A percentile compares a stretch with the other conserved stretches of the same genome.
phyloP scores from a whole-genome alignment of 2,113 vertebrate genomes.

The Phyllostomus discolor region DNA sequence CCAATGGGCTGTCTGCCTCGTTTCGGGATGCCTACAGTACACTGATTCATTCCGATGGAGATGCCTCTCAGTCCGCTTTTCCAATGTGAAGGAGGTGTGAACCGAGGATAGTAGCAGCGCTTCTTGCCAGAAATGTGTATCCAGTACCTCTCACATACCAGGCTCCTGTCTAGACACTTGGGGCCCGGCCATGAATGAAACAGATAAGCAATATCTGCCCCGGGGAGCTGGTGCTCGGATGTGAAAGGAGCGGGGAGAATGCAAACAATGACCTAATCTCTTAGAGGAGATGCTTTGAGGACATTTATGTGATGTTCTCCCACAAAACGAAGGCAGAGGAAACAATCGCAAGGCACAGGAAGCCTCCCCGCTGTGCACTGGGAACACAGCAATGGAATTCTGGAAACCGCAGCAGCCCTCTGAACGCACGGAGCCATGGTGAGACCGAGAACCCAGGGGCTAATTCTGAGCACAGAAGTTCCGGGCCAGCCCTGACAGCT shows the following conservation, averaged over 20 bases:
- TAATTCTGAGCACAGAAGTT: neutral
- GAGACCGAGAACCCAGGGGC: neutral
- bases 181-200: neutral
- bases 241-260: rapidly evolving
- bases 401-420: neutral
- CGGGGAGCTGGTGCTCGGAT: neutral
- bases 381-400: neutral
- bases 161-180: neutral
- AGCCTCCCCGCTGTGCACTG: neutral
- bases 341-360: neutral
- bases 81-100: neutral
- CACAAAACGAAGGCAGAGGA: neutral
- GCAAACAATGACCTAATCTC: neutral
- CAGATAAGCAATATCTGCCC: neutral
- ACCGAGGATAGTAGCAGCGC: neutral
- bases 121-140: neutral
- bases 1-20: neutral
- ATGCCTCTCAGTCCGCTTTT: neutral
- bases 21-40: neutral
- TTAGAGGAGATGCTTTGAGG: neutral
- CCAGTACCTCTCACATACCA: neutral
- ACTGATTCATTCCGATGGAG: neutral
- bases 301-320: neutral
- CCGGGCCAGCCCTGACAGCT: neutral
- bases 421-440: rapidly evolving